Conservation (phyloP, 2,113 vertebrate genomes). For the Eidolon helvum region DNA sequence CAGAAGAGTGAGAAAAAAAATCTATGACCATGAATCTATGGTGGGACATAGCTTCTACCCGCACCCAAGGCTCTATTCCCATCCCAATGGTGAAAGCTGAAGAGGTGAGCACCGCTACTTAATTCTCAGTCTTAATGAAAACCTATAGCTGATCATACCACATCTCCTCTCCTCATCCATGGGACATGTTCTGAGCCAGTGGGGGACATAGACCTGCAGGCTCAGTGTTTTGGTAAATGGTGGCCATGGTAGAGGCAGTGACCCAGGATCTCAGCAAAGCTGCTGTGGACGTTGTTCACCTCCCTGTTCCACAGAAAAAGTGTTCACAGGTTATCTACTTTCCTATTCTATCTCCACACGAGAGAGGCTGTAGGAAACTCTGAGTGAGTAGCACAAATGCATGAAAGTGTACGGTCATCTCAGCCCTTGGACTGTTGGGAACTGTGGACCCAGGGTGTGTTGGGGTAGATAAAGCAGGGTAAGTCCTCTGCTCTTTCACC, state of each 20-base stretch:
- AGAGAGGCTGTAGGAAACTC: not conserved
- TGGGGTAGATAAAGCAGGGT: not conserved
- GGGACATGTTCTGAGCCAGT: not conserved
- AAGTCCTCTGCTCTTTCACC: not conserved
- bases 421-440: not conserved
- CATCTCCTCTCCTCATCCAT: not conserved
- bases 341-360: not conserved
- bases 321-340: not conserved
- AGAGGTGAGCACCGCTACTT: not conserved
- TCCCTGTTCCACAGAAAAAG: not conserved
- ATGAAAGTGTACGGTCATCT: not conserved
- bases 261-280: not conserved
- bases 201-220: too few species aligned
- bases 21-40: not conserved
- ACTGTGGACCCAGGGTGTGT: not conserved
- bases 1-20: not conserved
- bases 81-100: not conserved
- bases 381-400: not conserved
- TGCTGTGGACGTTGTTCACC: not conserved
- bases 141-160: too few species aligned
- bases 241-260: not conserved
- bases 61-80: not conserved
- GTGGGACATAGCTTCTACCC: not conserved
- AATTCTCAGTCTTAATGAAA: not conserved
- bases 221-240: not conserved